These are phyloP conservation scores for Chloroceryle aenea DNA, from an alignment of 2,113 vertebrate genomes.

Conservation along the genomic window DNA sequence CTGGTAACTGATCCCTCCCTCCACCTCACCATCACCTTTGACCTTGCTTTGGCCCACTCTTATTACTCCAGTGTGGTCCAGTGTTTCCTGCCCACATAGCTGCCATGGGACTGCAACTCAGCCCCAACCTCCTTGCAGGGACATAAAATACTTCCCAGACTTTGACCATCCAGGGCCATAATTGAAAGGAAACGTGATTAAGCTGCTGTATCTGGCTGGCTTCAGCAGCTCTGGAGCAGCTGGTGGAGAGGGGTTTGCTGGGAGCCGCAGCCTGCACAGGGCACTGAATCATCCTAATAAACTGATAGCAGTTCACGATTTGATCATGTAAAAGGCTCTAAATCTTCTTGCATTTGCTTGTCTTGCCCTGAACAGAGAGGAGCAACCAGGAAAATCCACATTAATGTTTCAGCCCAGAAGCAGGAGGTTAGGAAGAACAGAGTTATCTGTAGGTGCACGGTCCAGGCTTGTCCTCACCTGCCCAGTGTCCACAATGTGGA, in stretches of 20 bases:
- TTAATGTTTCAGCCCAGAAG: background rate
- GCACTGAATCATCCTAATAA: conserved; percentile 13
- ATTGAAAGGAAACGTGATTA: conserved; percentile 32
- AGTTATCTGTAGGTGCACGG: background rate
- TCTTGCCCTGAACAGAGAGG: background rate
- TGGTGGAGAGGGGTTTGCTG: background rate
- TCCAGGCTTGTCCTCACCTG: background rate
- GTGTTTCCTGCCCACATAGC: background rate
- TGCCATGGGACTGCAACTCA: background rate
- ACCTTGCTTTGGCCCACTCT: background rate
- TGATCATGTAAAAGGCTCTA: background rate
- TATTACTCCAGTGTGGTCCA: background rate
- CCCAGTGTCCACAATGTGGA: background rate
- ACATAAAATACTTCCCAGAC: background rate
- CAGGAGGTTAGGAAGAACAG: background rate
- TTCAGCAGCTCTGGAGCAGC: background rate
- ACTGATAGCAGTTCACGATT: background rate
- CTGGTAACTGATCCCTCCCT: background rate
- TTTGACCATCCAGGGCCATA: background rate
- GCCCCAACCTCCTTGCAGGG: background rate
- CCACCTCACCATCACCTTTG: background rate
- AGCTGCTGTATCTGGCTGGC: background rate
- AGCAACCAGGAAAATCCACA: background rate
- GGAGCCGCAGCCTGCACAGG: background rate
- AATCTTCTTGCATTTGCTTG: background rate